These are phyloP conservation scores for Trichacis sp. DNA, from an alignment of 2,888 invertebrate genomes.

Conservation along the genomic window DNA sequence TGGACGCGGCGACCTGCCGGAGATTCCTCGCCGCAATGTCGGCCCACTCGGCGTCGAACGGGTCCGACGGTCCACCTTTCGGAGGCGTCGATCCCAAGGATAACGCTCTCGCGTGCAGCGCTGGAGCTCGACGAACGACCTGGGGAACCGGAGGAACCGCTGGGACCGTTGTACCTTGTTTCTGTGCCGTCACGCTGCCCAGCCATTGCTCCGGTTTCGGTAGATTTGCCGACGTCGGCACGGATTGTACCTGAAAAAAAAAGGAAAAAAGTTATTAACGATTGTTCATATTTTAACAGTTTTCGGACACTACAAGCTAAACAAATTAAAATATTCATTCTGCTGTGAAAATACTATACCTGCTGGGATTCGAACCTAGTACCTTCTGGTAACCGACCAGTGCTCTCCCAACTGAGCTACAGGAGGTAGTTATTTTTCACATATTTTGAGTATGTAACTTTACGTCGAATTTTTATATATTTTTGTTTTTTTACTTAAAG, in stretches of 20 bases:
- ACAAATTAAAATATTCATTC: no score
- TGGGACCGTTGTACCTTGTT: conserved; percentile 52
- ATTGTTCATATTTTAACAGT: no score
- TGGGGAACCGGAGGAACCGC: conserved; percentile 41
- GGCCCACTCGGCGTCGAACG: conserved; percentile 90
- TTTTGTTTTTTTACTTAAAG: no score
- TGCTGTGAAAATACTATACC: no score
- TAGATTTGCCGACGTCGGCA: conserved; percentile 69
- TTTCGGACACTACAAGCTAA: no score
- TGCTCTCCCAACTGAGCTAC: no score
- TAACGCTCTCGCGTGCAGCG: conserved; percentile 71
- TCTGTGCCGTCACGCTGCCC: conserved; percentile 75
- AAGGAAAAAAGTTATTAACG: no score
- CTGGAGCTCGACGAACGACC: conserved; percentile 70
- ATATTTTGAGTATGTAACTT: no score
- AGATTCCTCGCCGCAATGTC: conserved; percentile 73
- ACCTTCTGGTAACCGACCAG: no score
- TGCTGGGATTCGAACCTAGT: no score
- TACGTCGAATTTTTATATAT: no score
- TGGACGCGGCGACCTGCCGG: conserved; percentile 64
- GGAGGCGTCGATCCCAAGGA: conserved; percentile 71
- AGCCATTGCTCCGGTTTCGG: conserved; percentile 89
- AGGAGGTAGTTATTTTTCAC: no score
- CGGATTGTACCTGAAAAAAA: conserved; percentile 62
- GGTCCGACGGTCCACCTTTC: conserved; percentile 71